Evolutionary conservation across 2,888 invertebrate species (phyloP).

Genomic region (Eupithecia exiguata): DNA sequence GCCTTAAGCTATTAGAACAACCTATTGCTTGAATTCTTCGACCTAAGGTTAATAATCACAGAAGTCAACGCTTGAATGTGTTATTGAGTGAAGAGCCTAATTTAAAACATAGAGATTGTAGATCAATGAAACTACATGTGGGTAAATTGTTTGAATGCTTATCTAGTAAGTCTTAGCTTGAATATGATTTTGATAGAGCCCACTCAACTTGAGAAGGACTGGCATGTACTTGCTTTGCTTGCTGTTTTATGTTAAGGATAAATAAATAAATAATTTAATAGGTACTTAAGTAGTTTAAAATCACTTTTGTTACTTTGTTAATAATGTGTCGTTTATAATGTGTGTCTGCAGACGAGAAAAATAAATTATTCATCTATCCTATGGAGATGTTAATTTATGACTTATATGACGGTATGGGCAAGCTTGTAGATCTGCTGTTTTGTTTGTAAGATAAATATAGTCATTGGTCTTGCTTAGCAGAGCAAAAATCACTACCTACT

Average conservation of each 20-base stretch:
- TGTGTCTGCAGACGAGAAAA: too few relatives aligned
- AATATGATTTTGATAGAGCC: not conserved
- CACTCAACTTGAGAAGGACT: not conserved
- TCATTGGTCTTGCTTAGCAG: not conserved
- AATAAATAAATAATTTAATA: too few relatives aligned
- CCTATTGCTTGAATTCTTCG: not conserved
- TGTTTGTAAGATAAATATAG: not conserved
- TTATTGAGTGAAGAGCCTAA: not conserved
- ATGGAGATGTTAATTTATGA: not conserved
- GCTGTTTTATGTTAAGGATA: too few relatives aligned
- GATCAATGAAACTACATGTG: not conserved
- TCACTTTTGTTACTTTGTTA: too few relatives aligned
- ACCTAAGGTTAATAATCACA: too few relatives aligned
- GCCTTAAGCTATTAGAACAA: not conserved
- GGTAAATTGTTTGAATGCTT: not conserved
- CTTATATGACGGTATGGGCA: not conserved
- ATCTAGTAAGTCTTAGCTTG: too few relatives aligned
- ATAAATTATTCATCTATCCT: too few relatives aligned
- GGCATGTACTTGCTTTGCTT: too few relatives aligned
- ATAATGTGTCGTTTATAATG: too few relatives aligned
- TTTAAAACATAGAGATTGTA: not conserved
- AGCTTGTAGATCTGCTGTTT: not conserved
- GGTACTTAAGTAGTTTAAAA: too few relatives aligned
- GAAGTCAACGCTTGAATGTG: not conserved
- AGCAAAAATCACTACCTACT: not conserved